A percentile compares a stretch with the other conserved stretches of the same genome.
Evolutionary conservation across 2,113 vertebrate genomes (phyloP).

Genomic region (Columba janthina): DNA sequence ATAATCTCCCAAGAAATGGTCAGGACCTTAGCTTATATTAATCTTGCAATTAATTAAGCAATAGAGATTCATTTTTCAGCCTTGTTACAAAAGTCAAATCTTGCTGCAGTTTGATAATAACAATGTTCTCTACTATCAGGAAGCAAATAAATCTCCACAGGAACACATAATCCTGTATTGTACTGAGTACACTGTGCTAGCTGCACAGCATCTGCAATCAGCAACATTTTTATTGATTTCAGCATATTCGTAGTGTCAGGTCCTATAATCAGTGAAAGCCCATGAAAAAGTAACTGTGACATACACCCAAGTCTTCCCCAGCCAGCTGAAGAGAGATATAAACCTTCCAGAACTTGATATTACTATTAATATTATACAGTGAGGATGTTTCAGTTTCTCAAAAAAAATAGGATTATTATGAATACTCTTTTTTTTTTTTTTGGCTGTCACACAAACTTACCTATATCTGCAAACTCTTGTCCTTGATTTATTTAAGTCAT

Average conservation of each 20-base stretch:
- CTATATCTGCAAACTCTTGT: background rate
- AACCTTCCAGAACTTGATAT: background rate
- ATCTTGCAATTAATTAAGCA: conserved; percentile 13
- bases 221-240: background rate
- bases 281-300: background rate
- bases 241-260: background rate
- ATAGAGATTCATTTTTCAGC: background rate
- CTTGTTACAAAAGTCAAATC: background rate
- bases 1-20: background rate
- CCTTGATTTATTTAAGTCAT: accelerated
- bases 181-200: background rate
- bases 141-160: background rate
- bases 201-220: background rate
- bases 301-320: background rate
- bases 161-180: background rate
- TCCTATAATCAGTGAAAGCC: background rate
- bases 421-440: background rate
- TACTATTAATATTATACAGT: background rate
- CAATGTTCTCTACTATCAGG: background rate
- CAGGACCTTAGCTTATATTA: background rate
- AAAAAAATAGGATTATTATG: background rate
- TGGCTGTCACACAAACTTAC: background rate
- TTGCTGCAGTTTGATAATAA: background rate
- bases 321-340: background rate
- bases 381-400: background rate